Conservation (phyloP, 2,797 vertebrate species). For the Microctenopoma stevenorrisi region DNA sequence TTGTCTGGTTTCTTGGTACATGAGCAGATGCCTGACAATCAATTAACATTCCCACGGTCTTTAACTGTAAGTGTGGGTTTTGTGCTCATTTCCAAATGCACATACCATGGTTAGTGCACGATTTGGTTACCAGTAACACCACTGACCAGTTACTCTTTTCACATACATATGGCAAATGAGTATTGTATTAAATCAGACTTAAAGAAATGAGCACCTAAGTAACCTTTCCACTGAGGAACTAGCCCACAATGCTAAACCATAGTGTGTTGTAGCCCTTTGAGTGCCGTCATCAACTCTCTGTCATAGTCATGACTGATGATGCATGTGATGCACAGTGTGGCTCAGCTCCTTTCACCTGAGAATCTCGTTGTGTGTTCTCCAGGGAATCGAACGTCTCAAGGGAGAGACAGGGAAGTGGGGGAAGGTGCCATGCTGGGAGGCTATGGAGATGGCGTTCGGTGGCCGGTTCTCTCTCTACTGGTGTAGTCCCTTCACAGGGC, state of each 20-base stretch:
- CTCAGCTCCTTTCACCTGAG: conserved; percentile 9
- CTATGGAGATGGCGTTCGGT: conserved; percentile 87
- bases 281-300: conserved; percentile 3
- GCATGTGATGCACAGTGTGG: conserved; percentile 26
- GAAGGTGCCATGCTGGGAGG: conserved; percentile 84
- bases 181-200: neutral
- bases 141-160: neutral
- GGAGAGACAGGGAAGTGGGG: conserved; percentile 89
- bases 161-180: neutral
- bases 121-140: neutral
- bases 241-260: conserved; percentile 25
- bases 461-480: conserved; percentile 87
- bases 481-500: conserved; percentile 90
- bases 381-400: conserved; percentile 96
- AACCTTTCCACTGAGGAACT: conserved; percentile 30
- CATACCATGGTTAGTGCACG: neutral
- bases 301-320: conserved; percentile 4
- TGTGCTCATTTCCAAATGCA: neutral
- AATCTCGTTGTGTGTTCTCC: conserved; percentile 56
- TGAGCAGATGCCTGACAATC: neutral
- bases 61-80: neutral
- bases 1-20: no score
- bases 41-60: no score
- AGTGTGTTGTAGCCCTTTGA: conserved; percentile 11
- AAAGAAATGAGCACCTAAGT: neutral